Base-by-base conservation (phyloP, 2,888 invertebrate genomes). In the Yponomeuta malinellus region DNA sequence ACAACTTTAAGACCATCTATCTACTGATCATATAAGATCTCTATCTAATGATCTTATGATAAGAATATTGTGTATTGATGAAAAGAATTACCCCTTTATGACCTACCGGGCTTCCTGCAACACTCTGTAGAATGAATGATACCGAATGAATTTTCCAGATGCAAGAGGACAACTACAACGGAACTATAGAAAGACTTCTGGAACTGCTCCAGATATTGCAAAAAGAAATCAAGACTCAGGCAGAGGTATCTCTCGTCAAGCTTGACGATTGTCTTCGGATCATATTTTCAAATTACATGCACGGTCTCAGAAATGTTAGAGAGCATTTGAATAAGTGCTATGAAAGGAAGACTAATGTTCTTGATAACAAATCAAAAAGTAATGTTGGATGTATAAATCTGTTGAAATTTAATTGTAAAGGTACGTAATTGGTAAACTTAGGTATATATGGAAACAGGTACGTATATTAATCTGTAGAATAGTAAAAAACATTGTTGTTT, bases 111-210 rank as follows among this genome's bases (percentile, higher is more conserved):
- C 23, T 23, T 23, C 23, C 23, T 23, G 23, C 43, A 8, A 1
- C 43, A 43, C 9, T 43, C 33, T 23, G 37, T 37, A 37, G 37
- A 43, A 8, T 43, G 37, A 43, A 8, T 43, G 1, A 43, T 43
- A 43, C 5, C 9, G 68, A 66, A 29, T 67, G 12, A 37, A 15
- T 63, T 68, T 83, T 82, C n/a, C 77, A 89, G 89, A 83, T 89
- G 77, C 81, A 83, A 74, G 80, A 74, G 68, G 88, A 89, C 52
- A 80, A 78, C 69, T 89, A 84, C 72, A 79, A 81, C 68, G 71
- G 78, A 68, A 79, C 83, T 0, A 78, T 88, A 12, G 78, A 83
- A 69, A 78, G 88, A n/a, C 73, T 88, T n/a, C 23, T 70, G 10
- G 48, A 37, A 29, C 12, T 70, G 29, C 12, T 72, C 33, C 37